Percentiles rank a stretch among this genome's conserved stretches.
phyloP scores from a whole-genome alignment of 2,888 invertebrate species.

The Lasioglossum leucozonium region DNA sequence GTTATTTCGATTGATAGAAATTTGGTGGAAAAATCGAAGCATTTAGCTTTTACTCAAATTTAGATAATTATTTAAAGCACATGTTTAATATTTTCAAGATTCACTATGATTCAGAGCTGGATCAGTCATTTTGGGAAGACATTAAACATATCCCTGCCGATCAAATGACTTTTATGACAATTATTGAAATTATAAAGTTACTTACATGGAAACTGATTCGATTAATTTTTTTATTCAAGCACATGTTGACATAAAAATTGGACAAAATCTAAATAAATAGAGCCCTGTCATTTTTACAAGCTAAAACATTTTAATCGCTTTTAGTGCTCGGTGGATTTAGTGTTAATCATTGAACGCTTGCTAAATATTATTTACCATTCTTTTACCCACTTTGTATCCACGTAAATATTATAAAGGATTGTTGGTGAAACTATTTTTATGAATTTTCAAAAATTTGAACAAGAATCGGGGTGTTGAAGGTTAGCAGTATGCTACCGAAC shows the following conservation, averaged over 20 bases:
- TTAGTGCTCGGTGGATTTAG: too few species aligned
- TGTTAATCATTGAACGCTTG: not conserved
- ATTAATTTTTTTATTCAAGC: too few species aligned
- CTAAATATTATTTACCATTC: not conserved
- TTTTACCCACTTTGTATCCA: not conserved
- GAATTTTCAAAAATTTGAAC: not conserved
- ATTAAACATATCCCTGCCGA: too few species aligned
- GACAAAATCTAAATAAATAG: too few species aligned
- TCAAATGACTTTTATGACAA: too few species aligned
- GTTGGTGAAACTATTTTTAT: not conserved
- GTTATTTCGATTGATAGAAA: not conserved
- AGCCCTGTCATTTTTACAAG: too few species aligned
- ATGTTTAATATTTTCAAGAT: not conserved
- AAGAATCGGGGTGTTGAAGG: not conserved
- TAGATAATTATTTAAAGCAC: not conserved
- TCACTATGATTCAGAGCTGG: too few species aligned
- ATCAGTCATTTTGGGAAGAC: not conserved
- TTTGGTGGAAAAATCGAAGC: not conserved
- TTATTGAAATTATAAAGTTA: too few species aligned
- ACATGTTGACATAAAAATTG: too few species aligned
- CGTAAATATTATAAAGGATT: not conserved
- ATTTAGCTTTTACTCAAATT: not conserved
- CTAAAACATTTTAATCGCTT: too few species aligned
- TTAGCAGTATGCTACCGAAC: not conserved
- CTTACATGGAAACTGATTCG: too few species aligned